Conservation (phyloP, 2,113 vertebrate species). For the Brachyhypopomus gauderio region DNA sequence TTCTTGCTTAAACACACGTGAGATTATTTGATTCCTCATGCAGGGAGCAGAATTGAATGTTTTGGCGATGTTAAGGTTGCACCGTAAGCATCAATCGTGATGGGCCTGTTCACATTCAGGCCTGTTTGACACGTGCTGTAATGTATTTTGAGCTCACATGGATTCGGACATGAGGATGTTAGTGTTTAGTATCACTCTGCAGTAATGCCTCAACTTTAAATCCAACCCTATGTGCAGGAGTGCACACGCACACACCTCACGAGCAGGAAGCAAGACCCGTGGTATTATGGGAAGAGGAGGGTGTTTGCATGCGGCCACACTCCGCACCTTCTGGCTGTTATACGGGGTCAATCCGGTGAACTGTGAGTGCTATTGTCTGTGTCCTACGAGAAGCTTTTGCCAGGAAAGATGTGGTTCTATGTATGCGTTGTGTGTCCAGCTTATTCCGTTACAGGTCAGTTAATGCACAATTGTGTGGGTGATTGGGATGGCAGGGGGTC, state of each 20-base stretch:
- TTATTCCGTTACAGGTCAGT: not conserved
- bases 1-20: too few relatives aligned
- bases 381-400: slow-evolving; percentile 10
- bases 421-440: not conserved
- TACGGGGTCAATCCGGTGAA: slow-evolving; percentile 39
- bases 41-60: too few relatives aligned
- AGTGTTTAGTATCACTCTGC: not conserved
- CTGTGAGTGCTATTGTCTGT: slow-evolving; percentile 13
- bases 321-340: slow-evolving; percentile 39
- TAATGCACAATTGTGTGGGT: not conserved
- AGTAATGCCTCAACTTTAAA: not conserved
- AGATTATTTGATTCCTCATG: too few relatives aligned
- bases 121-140: not conserved
- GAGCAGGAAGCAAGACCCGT: slow-evolving; percentile 44
- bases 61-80: too few relatives aligned
- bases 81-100: too few relatives aligned
- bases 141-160: not conserved
- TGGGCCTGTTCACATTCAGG: not conserved
- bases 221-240: not conserved
- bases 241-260: not conserved
- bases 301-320: slow-evolving; percentile 46
- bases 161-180: not conserved
- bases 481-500: not conserved
- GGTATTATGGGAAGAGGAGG: slow-evolving; percentile 51
- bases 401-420: not conserved